Evolutionary conservation across 2,888 invertebrate species (phyloP).

Genomic region (Latrodectus elegans): DNA sequence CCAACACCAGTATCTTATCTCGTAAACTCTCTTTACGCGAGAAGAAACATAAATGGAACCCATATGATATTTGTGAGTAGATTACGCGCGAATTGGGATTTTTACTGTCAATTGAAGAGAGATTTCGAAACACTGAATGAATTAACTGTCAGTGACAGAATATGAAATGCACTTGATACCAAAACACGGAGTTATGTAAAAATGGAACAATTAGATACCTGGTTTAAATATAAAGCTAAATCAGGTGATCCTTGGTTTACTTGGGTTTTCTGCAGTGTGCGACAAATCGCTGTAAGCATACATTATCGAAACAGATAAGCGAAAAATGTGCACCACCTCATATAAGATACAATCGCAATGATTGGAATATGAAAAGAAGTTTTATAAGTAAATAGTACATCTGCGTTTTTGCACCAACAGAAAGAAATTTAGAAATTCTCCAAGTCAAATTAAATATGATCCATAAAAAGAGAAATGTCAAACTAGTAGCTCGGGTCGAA

Average conservation of each 20-base stretch:
- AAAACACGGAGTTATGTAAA: conserved; percentile 8
- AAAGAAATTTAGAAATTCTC: too few relatives aligned
- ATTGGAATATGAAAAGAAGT: too few relatives aligned
- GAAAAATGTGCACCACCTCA: too few relatives aligned
- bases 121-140: conserved; percentile 33
- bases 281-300: too few relatives aligned
- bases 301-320: too few relatives aligned
- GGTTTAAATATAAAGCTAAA: background rate
- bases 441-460: too few relatives aligned
- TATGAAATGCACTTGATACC: conserved; percentile 6
- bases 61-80: conserved; percentile 10
- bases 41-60: background rate
- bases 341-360: too few relatives aligned
- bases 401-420: too few relatives aligned
- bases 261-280: background rate
- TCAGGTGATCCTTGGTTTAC: conserved; percentile 16
- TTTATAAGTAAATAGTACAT: too few relatives aligned
- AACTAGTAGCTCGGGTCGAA: too few relatives aligned
- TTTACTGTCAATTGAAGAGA: conserved; percentile 12
- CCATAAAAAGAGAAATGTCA: too few relatives aligned
- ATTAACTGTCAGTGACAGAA: conserved; percentile 1
- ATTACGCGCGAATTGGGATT: background rate
- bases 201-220: conserved; percentile 7
- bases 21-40: background rate
- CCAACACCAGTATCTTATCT: conserved; percentile 13